Conservation (phyloP, 2,888 invertebrate species). For the Oxyscelio sp. region DNA sequence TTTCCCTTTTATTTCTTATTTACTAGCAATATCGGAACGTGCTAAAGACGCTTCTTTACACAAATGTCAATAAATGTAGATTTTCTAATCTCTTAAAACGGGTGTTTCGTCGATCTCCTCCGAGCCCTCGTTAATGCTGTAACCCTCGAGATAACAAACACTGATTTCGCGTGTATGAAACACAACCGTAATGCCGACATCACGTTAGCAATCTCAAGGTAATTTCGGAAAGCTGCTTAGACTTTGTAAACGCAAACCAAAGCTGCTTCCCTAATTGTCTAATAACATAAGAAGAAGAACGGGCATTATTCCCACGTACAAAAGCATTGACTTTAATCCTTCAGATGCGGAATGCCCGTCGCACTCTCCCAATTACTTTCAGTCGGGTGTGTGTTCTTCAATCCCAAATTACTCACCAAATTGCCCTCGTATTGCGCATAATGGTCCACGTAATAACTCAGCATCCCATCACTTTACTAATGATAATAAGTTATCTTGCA, state of each 20-base stretch:
- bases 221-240: conserved; percentile 62
- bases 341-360: not conserved
- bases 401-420: conserved; percentile 25
- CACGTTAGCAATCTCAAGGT: not conserved
- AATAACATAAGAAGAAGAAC: conserved; percentile 24
- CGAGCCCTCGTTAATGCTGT: not conserved
- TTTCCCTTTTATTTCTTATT: no score
- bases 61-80: conserved; percentile 25
- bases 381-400: not conserved
- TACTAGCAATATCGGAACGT: no score
- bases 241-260: conserved; percentile 46
- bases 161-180: conserved; percentile 17
- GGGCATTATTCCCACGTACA: conserved; percentile 10
- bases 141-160: conserved; percentile 24
- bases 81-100: conserved; percentile 9
- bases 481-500: conserved; percentile 52
- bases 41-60: not conserved
- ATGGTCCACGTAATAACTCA: conserved; percentile 42
- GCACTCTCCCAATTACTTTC: not conserved
- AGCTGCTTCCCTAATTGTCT: conserved; percentile 48
- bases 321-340: conserved; percentile 18
- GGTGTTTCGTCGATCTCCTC: conserved; percentile 3
- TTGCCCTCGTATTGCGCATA: conserved; percentile 10
- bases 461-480: conserved; percentile 26
- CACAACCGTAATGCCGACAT: conserved; percentile 1